Base-by-base conservation (phyloP, 2,113 vertebrate genomes). In the western clawed frog (Xenopus tropicalis) region DNA sequence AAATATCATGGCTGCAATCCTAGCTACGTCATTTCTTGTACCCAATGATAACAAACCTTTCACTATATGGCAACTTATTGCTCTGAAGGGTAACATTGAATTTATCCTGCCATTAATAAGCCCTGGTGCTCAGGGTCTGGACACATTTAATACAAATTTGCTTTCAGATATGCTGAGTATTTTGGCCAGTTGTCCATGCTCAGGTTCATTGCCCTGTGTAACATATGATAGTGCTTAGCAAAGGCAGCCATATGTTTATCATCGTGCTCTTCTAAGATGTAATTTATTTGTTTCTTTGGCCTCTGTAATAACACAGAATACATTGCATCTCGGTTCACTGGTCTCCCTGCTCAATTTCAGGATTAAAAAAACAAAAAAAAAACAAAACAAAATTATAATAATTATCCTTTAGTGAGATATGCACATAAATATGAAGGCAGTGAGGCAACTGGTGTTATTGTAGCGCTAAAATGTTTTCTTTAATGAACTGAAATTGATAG, bases 211-310 rank as follows among this genome's bases (percentile, higher is more conserved):
- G 16, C 37, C 25, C 37, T 22, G 29, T 54, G 29, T 48, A 71
- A 25, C 20, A 62, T 51, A 25, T 21, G 25, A 64, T 21, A 22
- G 21, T 52, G 70, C n/a, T 29, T 62, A 17, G 13, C 21, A 64
- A 52, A 25, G 14, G 43, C 52, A 63, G n/a, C 70, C 42, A 46
- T 44, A 44, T 66, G 63, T 66, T 66, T 43, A 66, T 66, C 63
- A 46, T 66, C 65, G 51, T 25, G 7, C 20, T 56, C 61, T 54
- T 65, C 37, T 5, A 24, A 64, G 25, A 56, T 23, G 14, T 10
- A 14, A 64, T 56, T 56, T 56, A 54, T 43, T 72, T 42, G 25
- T 72, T 25, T n/a, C n/a, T 16, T 71, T 71, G 44, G 69, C 69
- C 59, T 62, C 62, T 25, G 8, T 17, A 62, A 54, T 13, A 54